Base-by-base conservation (phyloP, 2,888 invertebrate genomes). In the Pheosia gnoma region DNA sequence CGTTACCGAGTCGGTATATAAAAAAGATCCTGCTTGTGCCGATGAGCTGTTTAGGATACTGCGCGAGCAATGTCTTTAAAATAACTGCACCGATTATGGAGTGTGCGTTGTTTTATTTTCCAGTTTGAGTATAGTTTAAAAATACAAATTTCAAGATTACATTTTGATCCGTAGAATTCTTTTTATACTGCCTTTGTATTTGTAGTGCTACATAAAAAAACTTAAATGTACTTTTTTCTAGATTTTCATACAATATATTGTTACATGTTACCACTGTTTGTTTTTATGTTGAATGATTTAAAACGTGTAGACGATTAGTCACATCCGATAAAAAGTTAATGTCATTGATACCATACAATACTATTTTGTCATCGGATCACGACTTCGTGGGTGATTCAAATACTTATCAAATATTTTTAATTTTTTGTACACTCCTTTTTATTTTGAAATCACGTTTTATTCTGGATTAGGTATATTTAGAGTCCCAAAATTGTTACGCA, bases 181-280 rank as follows among this genome's bases (percentile, higher is more conserved):
- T 74, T n/a, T n/a, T n/a, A n/a, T n/a, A 74, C 74, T 76, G 51
- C 63, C 62, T 71, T 70, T 67, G 62, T 71, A 59, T 54, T 62
- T 61, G 62, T 60, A 63, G 60, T 52, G 57, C 69, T 60, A 61
- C 63, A 67, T 39, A 60, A 66, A 69, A 69, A 41, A 63, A 61
- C 59, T 59, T 68, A 8, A 41, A 41, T 41, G 5, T 8, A 3
- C n/a, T 72, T 69, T 70, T 41, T 38, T 54, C 49, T 25, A 54
- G 55, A 62, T 64, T 69, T 67, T 60, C 60, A 67, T 65, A 68
- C 63, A 58, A 65, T 63, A 10, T 9, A 43, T 10, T 8, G 10
- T 4, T 43, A 39, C 39, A 6, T 9, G 36, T 7, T 52, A 36
- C 11, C n/a, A 36, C 8, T 7, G 43, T 4, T 1, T 9, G 49